Evolutionary conservation across 1,140 invertebrate species (phyloP).

Genomic region (Macrotrachela quadricornifera): DNA sequence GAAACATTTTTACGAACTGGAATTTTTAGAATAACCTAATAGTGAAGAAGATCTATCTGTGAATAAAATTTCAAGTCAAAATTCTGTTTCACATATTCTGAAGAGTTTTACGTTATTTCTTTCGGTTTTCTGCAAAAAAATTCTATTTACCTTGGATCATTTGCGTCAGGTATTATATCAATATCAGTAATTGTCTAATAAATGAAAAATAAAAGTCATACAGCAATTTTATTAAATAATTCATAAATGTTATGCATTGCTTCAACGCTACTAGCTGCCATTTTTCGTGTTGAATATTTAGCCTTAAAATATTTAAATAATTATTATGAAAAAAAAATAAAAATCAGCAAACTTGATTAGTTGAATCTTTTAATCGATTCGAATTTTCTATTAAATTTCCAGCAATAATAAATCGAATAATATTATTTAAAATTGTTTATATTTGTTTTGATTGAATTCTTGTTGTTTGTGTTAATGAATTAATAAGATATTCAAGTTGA

Average conservation of each 20-base stretch:
- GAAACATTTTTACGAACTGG: too few relatives aligned
- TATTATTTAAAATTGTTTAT: conserved; percentile 41
- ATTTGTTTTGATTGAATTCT: conserved; percentile 18
- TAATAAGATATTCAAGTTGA: too few relatives aligned
- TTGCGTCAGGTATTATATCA: conserved; percentile 60
- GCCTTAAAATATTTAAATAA: conserved; percentile 22
- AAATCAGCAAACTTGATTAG: too few relatives aligned
- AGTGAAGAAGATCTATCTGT: too few relatives aligned
- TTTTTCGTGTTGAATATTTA: conserved; percentile 32
- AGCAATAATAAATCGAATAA: conserved; percentile 53
- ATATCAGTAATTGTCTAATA: conserved; percentile 34
- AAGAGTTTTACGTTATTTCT: too few relatives aligned
- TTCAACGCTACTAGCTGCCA: conserved; percentile 31
- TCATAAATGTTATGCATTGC: conserved; percentile 17
- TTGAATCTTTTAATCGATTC: conserved; percentile 22
- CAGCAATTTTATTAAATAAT: too few relatives aligned
- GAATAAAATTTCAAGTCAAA: too few relatives aligned
- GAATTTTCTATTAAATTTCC: conserved; percentile 38
- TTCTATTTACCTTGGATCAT: conserved; percentile 47
- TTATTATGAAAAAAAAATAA: too few relatives aligned
- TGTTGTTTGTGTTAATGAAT: conserved; percentile 32
- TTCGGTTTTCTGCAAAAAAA: too few relatives aligned
- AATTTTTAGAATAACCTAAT: too few relatives aligned
- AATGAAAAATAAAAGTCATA: conserved; percentile 25
- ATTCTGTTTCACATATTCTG: too few relatives aligned